phyloP scores from a whole-genome alignment of 2,888 invertebrate species.

The Azorinus chamasolen region DNA sequence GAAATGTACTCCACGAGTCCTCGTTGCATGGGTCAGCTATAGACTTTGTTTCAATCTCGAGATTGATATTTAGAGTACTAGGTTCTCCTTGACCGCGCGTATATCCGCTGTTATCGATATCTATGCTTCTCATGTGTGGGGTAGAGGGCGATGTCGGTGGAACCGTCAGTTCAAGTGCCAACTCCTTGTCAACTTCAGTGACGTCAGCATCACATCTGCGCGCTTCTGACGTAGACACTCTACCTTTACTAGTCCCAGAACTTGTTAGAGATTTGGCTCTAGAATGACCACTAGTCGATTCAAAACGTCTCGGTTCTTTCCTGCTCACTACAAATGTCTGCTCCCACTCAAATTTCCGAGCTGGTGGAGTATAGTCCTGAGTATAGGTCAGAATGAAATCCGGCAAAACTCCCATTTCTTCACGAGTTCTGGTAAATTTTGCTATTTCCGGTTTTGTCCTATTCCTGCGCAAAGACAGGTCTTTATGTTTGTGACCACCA shows the following conservation, averaged over 20 bases:
- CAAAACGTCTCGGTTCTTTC: not conserved
- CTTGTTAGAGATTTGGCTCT: too few relatives aligned
- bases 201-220: too few relatives aligned
- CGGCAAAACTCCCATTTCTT: slow-evolving; percentile 44
- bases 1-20: slow-evolving; percentile 58
- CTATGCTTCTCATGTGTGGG: too few relatives aligned
- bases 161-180: too few relatives aligned
- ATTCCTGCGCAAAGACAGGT: slow-evolving; percentile 55
- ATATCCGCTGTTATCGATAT: too few relatives aligned
- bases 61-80: too few relatives aligned
- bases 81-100: too few relatives aligned
- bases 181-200: too few relatives aligned
- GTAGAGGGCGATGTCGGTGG: too few relatives aligned
- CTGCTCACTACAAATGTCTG: slow-evolving; percentile 39
- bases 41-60: too few relatives aligned
- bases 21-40: slow-evolving; percentile 53
- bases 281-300: not conserved
- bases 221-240: too few relatives aligned
- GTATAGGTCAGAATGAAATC: slow-evolving; percentile 59
- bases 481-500: slow-evolving; percentile 53
- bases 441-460: slow-evolving; percentile 52
- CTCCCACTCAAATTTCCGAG: slow-evolving; percentile 52
- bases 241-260: too few relatives aligned
- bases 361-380: slow-evolving; percentile 9
- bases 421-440: slow-evolving; percentile 40